phyloP scores from a whole-genome alignment of 2,797 vertebrate species.

The Manis pentadactyla region DNA sequence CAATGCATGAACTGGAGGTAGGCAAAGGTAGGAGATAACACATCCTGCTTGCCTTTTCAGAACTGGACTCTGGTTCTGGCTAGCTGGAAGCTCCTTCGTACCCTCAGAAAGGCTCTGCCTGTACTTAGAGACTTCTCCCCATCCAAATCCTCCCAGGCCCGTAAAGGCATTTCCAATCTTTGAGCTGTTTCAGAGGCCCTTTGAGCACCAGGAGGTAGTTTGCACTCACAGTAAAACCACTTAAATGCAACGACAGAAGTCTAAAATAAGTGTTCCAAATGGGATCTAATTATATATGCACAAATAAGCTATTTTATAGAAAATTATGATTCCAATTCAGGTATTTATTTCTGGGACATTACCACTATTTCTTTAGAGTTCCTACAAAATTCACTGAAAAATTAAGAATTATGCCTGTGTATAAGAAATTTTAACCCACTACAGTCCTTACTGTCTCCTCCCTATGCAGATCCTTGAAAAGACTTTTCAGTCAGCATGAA shows the following conservation, averaged over 20 bases:
- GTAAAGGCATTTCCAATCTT: not conserved
- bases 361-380: constrained; percentile 55
- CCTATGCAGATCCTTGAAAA: constrained; percentile 6
- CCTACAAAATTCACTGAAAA: constrained; percentile 50
- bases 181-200: not conserved
- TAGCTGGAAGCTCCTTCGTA: not conserved
- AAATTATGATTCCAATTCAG: constrained; percentile 62
- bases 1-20: not conserved
- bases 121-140: not conserved
- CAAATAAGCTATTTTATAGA: constrained; percentile 59
- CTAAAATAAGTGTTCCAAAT: constrained; percentile 52
- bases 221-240: constrained; percentile 10
- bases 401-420: constrained; percentile 31
- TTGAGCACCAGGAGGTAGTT: not conserved
- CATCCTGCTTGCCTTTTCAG: not conserved
- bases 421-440: constrained; percentile 54
- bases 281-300: constrained; percentile 52
- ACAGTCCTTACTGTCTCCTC: not conserved
- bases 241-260: constrained; percentile 36
- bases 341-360: constrained; percentile 47
- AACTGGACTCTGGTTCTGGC: not conserved
- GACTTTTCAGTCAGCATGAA: constrained; percentile 6
- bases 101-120: not conserved
- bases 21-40: not conserved
- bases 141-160: not conserved